Conservation (phyloP, 2,113 vertebrate genomes). For the Muntiacus muntjak region DNA sequence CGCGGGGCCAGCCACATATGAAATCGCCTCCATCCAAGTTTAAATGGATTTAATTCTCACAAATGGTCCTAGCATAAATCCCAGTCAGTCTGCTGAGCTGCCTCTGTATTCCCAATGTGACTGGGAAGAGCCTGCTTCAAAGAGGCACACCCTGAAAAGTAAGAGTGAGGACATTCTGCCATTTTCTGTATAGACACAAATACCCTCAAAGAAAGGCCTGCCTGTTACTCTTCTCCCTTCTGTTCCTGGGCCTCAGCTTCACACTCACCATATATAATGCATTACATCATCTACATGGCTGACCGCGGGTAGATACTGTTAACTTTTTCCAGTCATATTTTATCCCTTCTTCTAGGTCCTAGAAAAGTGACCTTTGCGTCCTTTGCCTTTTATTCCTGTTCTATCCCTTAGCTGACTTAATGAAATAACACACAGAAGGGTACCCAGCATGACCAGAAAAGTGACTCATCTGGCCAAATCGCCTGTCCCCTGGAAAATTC, state of each 20-base stretch:
- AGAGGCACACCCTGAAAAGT: neutral
- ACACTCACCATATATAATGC: neutral
- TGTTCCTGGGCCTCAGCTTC: neutral
- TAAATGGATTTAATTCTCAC: neutral
- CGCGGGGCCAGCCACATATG: neutral
- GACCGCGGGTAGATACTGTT: neutral
- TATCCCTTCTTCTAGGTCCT: neutral
- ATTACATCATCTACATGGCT: neutral
- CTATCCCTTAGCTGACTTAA: neutral
- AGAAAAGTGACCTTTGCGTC: neutral
- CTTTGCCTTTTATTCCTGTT: neutral
- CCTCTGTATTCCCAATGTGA: neutral
- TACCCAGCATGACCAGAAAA: conserved; percentile 54
- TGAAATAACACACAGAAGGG: conserved; percentile 58
- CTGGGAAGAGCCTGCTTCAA: neutral
- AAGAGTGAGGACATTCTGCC: neutral
- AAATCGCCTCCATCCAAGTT: neutral
- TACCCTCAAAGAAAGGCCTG: neutral
- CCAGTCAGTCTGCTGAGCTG: neutral
- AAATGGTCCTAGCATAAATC: neutral
- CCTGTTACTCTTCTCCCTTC: neutral
- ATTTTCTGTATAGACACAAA: neutral
- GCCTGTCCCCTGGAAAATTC: conserved; percentile 48
- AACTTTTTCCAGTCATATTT: neutral
- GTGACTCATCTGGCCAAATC: conserved; percentile 57